phyloP scores from a whole-genome alignment of 2,888 invertebrate genomes.

The Xylophagus ater region DNA sequence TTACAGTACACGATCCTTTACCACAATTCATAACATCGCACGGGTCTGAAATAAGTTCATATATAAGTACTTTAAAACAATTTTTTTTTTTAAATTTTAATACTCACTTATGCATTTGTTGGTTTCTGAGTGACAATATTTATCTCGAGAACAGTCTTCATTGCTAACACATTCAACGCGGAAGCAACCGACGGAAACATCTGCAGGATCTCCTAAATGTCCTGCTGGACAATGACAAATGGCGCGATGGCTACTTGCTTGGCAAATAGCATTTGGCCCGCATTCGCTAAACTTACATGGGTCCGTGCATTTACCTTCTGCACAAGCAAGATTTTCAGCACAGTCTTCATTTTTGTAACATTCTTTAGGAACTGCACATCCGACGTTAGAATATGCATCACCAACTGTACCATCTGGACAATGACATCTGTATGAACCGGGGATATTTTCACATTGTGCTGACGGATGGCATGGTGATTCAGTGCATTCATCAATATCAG shows the following conservation, averaged over 20 bases:
- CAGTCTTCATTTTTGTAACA: constrained; percentile 67
- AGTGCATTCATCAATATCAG: constrained; percentile 75
- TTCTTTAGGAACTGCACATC: constrained; percentile 65
- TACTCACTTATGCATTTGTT: constrained; percentile 68
- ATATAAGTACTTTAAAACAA: background rate
- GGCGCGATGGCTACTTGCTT: constrained; percentile 58
- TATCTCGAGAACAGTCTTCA: constrained; percentile 62
- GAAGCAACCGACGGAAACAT: constrained; percentile 68
- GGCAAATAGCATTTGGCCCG: constrained; percentile 66
- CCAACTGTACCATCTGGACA: constrained; percentile 74
- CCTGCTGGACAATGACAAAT: constrained; percentile 70
- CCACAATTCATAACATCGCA: constrained; percentile 70
- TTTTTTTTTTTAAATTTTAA: constrained; percentile 6
- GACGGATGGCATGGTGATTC: constrained; percentile 67
- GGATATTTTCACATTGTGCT: constrained; percentile 66
- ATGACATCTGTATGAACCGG: constrained; percentile 68
- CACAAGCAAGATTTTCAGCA: constrained; percentile 61
- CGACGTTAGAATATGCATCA: constrained; percentile 56
- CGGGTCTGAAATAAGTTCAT: constrained; percentile 49
- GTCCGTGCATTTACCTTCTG: constrained; percentile 65
- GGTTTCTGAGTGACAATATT: constrained; percentile 59
- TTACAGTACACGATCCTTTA: constrained; percentile 64
- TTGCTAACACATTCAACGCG: constrained; percentile 76
- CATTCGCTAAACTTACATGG: constrained; percentile 64
- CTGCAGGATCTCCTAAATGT: constrained; percentile 69